These are phyloP conservation scores for Epicampocera succincta DNA, from an alignment of 2,888 invertebrate species.

Conservation along the genomic window DNA sequence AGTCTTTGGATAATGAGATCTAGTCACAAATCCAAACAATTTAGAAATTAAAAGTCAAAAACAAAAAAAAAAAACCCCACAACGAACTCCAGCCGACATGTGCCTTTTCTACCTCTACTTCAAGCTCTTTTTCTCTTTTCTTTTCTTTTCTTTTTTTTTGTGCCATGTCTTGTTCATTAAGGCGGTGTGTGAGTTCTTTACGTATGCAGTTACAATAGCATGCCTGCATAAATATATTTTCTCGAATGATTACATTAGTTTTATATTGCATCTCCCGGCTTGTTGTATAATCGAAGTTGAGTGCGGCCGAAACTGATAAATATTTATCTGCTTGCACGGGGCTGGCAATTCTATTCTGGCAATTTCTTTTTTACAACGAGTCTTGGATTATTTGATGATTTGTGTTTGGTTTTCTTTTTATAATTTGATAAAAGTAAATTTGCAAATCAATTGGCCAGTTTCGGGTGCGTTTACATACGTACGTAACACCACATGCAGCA, in stretches of 20 bases:
- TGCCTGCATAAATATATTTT: slow-evolving; percentile 42
- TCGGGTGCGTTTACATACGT: slow-evolving; percentile 39
- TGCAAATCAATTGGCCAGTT: slow-evolving; percentile 58
- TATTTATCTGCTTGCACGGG: slow-evolving; percentile 50
- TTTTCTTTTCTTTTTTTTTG: neutral
- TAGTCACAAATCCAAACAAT: slow-evolving; percentile 29
- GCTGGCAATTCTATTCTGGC: slow-evolving; percentile 14
- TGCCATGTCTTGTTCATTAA: slow-evolving; percentile 11
- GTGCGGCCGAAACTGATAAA: slow-evolving; percentile 50
- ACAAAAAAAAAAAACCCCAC: too few species aligned
- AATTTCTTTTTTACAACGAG: slow-evolving; percentile 22
- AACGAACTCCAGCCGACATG: neutral
- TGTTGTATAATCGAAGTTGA: slow-evolving; percentile 48
- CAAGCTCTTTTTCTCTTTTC: too few species aligned
- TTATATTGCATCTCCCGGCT: slow-evolving; percentile 33
- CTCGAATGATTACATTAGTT: slow-evolving; percentile 51
- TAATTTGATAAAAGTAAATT: slow-evolving; percentile 31
- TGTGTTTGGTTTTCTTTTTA: slow-evolving; percentile 20
- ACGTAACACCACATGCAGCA: slow-evolving; percentile 54
- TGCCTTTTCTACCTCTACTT: too few species aligned
- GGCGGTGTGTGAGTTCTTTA: slow-evolving; percentile 57
- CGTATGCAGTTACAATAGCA: slow-evolving; percentile 48
- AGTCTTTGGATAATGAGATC: slow-evolving; percentile 57
- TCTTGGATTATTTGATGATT: slow-evolving; percentile 55
- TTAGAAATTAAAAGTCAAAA: slow-evolving; percentile 1